Evolutionary conservation across 2,113 vertebrate species (phyloP).

Genomic region (Micromys minutus): DNA sequence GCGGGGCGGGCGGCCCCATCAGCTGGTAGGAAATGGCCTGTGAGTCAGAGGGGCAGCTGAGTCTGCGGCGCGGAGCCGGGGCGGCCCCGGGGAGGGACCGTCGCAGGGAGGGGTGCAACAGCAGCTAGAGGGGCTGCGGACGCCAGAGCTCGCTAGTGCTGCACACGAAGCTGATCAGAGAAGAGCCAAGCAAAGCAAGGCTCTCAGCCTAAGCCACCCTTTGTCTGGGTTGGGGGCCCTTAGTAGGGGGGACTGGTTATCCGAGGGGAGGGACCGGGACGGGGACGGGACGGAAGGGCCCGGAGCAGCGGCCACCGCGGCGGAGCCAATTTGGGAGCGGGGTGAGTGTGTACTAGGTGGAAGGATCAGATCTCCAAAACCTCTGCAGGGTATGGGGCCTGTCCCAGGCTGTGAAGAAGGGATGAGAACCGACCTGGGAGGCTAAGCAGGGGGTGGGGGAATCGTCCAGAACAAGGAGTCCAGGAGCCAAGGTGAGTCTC

Average conservation of each 20-base stretch:
- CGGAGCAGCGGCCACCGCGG: conserved; percentile 70
- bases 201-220: conserved; percentile 75
- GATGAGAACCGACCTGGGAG: conserved; percentile 50
- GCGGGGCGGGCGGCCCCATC: conserved; percentile 80
- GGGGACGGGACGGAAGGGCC: conserved; percentile 71
- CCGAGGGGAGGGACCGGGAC: conserved; percentile 63
- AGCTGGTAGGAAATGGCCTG: conserved; percentile 84
- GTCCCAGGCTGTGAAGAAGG: conserved; percentile 60
- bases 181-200: conserved; percentile 54
- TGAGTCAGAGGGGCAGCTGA: conserved; percentile 80
- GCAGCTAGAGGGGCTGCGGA: conserved; percentile 66
- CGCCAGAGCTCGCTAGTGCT: conserved; percentile 61
- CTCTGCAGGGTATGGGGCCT: conserved; percentile 64
- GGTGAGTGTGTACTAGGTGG: conserved; percentile 74
- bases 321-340: conserved; percentile 74
- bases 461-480: conserved; percentile 49
- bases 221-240: conserved; percentile 79
- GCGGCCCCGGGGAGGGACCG: conserved; percentile 72
- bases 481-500: conserved; percentile 50
- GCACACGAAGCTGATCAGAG: conserved; percentile 66
- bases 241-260: conserved; percentile 56
- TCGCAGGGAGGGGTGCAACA: conserved; percentile 72
- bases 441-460: not conserved
- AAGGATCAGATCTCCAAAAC: conserved; percentile 55
- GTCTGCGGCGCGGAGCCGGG: conserved; percentile 72